Base-by-base conservation (phyloP, 1,140 invertebrate species). In the Plectrocnemia conspersa region DNA sequence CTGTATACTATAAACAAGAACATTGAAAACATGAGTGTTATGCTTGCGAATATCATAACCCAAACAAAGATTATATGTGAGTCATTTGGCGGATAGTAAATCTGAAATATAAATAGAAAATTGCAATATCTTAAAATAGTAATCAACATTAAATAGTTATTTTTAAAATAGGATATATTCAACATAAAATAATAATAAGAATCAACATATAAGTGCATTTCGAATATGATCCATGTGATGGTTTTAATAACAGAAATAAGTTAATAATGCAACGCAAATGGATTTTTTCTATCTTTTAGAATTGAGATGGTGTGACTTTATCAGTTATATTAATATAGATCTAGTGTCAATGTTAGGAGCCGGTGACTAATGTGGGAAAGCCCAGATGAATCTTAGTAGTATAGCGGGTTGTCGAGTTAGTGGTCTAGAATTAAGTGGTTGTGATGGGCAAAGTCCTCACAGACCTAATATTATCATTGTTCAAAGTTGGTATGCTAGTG, bases 1-100 rank as follows among this genome's bases (percentile, higher is more conserved):
- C 25, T 56, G 35, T 36, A 53, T 3, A 56, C 18, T 1, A 48
- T 5, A 27, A 48, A 56, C 11, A 60, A 22, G 7, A 48, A 6
- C 1, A 56, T 27, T 5, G 54, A 5, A 23, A 56, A 60, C 10
- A 27, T 7, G n/a, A 56, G 3, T 1, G 45, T n/a, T 5, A 60
- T 23, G 33, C 54, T 50, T 15, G 48, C 15, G 19, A 36, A 53
- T 11, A 60, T 44, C 27, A 35, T 42, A 9, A 60, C 4, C 58
- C 58, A 60, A 16, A 60, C 18, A 9, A 56, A n/a, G 5, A 48
- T 41, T 15, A 1, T 10, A 11, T 32, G 21, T n/a, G n/a, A n/a
- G 29, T 55, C 35, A 23, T 60, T 23, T 13, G 54, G 58, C 2
- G 38, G 32, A 18, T 7, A 3, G 42, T 52, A 56, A 1, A 32